Conservation (phyloP, 1,140 invertebrate genomes). For the Pollicipes pollicipes region DNA sequence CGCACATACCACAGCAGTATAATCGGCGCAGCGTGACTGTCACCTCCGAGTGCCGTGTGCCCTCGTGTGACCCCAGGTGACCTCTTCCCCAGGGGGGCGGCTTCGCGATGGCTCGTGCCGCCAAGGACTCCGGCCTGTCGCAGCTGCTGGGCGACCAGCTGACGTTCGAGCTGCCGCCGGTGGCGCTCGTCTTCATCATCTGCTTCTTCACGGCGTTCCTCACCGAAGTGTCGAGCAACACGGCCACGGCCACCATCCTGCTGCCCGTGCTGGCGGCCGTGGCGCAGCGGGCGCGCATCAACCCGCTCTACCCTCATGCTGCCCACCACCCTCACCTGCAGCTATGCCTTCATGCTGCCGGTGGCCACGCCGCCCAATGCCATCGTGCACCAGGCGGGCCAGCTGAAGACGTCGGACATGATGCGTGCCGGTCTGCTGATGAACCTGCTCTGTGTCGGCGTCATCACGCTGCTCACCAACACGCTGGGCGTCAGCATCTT, state of each 20-base stretch:
- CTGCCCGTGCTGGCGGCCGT: slow-evolving; percentile 52
- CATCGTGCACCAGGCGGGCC: slow-evolving; percentile 63
- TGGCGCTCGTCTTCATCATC: slow-evolving; percentile 26
- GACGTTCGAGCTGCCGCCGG: slow-evolving; percentile 21
- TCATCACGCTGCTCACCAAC: slow-evolving; percentile 46
- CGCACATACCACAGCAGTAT: too few relatives aligned
- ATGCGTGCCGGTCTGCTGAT: slow-evolving; percentile 51
- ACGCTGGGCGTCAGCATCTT: slow-evolving; percentile 41
- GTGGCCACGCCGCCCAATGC: slow-evolving; percentile 85
- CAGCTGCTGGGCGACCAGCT: slow-evolving; percentile 44
- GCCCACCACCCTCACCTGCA: slow-evolving; percentile 58
- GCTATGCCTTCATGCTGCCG: slow-evolving; percentile 55
- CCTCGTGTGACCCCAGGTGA: too few relatives aligned
- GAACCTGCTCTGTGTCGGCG: slow-evolving; percentile 48
- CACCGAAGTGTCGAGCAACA: slow-evolving; percentile 67
- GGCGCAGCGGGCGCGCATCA: slow-evolving; percentile 42
- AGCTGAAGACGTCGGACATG: slow-evolving; percentile 57
- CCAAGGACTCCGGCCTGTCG: slow-evolving; percentile 55
- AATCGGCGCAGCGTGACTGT: too few relatives aligned
- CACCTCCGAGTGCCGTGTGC: too few relatives aligned
- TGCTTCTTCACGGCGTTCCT: slow-evolving; percentile 34
- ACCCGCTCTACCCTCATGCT: slow-evolving; percentile 77
- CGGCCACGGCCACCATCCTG: slow-evolving; percentile 66
- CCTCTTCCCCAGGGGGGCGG: slow-evolving; percentile 42
- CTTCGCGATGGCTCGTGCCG: slow-evolving; percentile 69